A percentile compares a stretch with the other conserved stretches of the same genome.
Conservation (phyloP, 2,797 vertebrate genomes). For the Pelobates cultripes region DNA sequence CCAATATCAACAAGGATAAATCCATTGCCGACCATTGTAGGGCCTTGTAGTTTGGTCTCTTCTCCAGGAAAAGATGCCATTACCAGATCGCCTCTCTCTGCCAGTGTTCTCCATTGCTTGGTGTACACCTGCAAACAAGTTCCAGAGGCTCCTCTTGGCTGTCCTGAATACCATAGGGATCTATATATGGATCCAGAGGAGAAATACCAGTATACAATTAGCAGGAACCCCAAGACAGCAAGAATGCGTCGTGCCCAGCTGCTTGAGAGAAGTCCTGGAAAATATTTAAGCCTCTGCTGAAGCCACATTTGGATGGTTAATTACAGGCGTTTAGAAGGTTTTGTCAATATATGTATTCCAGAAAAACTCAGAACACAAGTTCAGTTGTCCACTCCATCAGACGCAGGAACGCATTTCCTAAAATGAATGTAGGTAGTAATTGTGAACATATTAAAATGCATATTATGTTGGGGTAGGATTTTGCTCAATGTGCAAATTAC, state of each 20-base stretch:
- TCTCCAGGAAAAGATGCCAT: constrained; percentile 62
- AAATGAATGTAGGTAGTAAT: neutral
- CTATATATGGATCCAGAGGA: constrained; percentile 73
- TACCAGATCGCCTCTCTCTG: constrained; percentile 80
- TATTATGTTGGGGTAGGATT: neutral
- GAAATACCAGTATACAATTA: constrained; percentile 88
- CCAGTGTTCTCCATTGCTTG: constrained; percentile 77
- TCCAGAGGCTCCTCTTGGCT: constrained; percentile 73
- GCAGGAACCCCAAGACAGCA: constrained; percentile 77
- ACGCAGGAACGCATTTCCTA: neutral
- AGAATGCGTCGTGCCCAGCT: constrained; percentile 90
- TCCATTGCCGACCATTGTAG: constrained; percentile 88
- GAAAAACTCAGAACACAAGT: neutral
- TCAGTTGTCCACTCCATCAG: neutral
- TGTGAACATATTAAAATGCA: neutral
- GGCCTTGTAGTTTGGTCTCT: constrained; percentile 53
- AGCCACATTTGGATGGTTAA: constrained; percentile 81
- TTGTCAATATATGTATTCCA: neutral
- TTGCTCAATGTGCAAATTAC: neutral
- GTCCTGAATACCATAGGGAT: constrained; percentile 69
- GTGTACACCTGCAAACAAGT: constrained; percentile 82
- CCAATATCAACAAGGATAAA: constrained; percentile 83
- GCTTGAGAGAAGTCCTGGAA: constrained; percentile 90
- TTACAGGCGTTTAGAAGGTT: neutral
- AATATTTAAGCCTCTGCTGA: constrained; percentile 90